Evolutionary conservation across 2,797 vertebrate genomes (phyloP), one percentile per base, ranked within the genome.

Genomic region (Moxostoma hubbsi): DNA sequence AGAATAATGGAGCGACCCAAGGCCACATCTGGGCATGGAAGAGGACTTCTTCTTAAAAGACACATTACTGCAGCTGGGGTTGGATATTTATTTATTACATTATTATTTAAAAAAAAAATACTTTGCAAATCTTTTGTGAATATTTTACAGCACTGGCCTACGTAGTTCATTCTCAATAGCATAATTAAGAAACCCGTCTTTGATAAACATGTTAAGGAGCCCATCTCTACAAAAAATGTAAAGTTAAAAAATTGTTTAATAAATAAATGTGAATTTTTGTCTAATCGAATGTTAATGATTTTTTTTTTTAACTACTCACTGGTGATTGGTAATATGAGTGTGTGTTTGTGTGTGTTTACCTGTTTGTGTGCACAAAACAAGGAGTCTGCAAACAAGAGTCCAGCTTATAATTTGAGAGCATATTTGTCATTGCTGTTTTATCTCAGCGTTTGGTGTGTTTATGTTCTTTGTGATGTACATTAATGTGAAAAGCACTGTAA

Each of bases 201-300:
- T 94, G 94, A 96, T 97, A 95, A 95, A 95, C 95, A 93, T 97
- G 95, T 96, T 95, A 97, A 95, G 93, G 95, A 96, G 95, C 95
- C 95, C 95, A 36, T 36, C 36, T 36, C 96, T 95, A 95, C 96
- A 96, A 95, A 95, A 95, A 95, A 96, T 99, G 97, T 99, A 98
- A 98, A 98, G 94, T 97, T 98, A 96, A 97, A 98, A 96, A 99
- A 96, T 95, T 97, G 96, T 98, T 98, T 98, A 96, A 97, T 97
- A 96, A 96, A 99, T 99, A 99, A 99, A 99, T 99, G 98, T 98
- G 96, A 99, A 94, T 97, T 96, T 98, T 90, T 98, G 96, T 93
- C 94, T 95, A 96, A 92, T 93, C 92, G 91, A 89, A 91, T 86
- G 88, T 89, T 90, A 87, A 89, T 90, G 87, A 85, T 89, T 90